A percentile compares a stretch with the other conserved stretches of the same genome.
Evolutionary conservation across 1,140 invertebrate species (phyloP).

Genomic region (Notospermus geniculatus): DNA sequence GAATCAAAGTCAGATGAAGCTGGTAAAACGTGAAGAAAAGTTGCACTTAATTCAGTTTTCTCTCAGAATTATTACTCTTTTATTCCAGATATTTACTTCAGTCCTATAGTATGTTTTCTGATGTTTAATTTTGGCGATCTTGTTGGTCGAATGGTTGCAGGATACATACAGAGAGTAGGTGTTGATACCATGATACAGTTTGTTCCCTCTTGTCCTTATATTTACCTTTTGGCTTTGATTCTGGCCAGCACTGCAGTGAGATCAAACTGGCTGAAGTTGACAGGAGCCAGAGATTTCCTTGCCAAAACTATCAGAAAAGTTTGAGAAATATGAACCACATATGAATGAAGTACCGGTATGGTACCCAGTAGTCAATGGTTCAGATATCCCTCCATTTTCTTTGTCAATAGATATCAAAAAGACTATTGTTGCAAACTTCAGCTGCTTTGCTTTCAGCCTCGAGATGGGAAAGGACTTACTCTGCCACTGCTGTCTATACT

Average conservation of each 20-base stretch:
- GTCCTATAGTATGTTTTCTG: constrained; percentile 86
- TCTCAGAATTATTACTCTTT: constrained; percentile 22
- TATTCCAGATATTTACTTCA: constrained; percentile 62
- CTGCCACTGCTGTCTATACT: constrained; percentile 63
- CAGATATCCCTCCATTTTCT: too few relatives aligned
- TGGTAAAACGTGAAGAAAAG: too few relatives aligned
- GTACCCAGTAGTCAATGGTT: too few relatives aligned
- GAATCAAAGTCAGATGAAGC: not conserved
- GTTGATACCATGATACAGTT: constrained; percentile 9
- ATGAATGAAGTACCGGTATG: too few relatives aligned
- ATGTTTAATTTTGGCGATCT: constrained; percentile 88
- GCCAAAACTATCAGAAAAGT: too few relatives aligned
- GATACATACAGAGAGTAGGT: constrained; percentile 69
- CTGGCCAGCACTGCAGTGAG: too few relatives aligned
- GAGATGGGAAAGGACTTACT: constrained; percentile 64
- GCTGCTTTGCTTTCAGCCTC: too few relatives aligned
- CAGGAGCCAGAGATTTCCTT: too few relatives aligned
- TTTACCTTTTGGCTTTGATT: too few relatives aligned
- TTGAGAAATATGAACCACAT: too few relatives aligned
- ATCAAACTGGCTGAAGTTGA: too few relatives aligned
- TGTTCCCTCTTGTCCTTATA: constrained; percentile 2
- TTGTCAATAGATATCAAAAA: not conserved
- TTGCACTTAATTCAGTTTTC: too few relatives aligned
- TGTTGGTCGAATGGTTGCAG: constrained; percentile 73
- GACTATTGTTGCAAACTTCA: not conserved